These are phyloP conservation scores for Phaenicophaeus curvirostris DNA, from an alignment of 2,797 vertebrate genomes.

Conservation along the genomic window DNA sequence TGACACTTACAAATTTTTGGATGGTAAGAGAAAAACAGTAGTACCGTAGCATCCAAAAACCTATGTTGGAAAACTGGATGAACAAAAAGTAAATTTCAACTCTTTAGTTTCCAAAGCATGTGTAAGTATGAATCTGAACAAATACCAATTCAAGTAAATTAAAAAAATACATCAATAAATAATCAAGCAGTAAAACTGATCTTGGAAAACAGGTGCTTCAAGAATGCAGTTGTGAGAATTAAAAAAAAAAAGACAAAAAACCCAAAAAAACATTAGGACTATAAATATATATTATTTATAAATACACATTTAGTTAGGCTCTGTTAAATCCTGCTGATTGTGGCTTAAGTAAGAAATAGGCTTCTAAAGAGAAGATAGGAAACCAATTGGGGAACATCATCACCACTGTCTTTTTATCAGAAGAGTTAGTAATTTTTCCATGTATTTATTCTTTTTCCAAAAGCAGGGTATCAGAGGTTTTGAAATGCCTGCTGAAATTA, in stretches of 20 bases:
- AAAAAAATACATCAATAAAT: neutral
- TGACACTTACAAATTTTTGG: neutral
- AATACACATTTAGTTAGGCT: neutral
- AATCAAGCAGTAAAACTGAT: neutral
- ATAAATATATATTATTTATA: neutral
- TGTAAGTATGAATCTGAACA: neutral
- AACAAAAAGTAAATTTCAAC: neutral
- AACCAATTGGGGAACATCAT: neutral
- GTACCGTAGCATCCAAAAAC: neutral
- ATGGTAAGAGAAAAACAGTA: neutral
- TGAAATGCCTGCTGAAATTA: conserved; percentile 35
- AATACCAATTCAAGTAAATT: neutral
- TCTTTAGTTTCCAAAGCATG: neutral
- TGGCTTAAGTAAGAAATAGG: neutral
- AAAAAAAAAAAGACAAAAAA: neutral
- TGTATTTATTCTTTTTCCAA: neutral
- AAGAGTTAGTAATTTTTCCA: neutral
- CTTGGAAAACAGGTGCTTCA: neutral
- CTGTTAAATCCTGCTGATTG: neutral
- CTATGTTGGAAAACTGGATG: neutral
- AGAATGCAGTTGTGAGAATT: neutral
- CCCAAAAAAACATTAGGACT: neutral
- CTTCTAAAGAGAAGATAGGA: neutral
- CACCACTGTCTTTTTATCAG: neutral
- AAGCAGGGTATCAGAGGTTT: neutral